These are phyloP conservation scores for Mesitornis unicolor DNA, from an alignment of 2,113 vertebrate genomes.

Conservation along the genomic window DNA sequence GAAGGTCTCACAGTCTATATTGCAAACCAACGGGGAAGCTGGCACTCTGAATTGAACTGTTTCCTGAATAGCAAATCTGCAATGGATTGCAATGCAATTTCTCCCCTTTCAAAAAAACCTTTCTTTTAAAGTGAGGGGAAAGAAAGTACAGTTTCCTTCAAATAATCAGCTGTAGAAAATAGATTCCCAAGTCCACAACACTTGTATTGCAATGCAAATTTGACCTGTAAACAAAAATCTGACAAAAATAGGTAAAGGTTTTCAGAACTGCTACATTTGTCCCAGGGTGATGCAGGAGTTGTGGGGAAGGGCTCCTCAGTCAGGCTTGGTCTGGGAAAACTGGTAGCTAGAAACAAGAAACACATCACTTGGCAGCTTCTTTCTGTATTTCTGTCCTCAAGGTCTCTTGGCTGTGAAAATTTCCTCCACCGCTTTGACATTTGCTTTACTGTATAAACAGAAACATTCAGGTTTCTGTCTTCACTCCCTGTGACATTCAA, in stretches of 20 bases:
- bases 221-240: neutral
- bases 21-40: neutral
- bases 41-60: neutral
- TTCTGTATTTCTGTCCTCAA: neutral
- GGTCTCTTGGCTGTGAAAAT: neutral
- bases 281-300: neutral
- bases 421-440: neutral
- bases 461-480: neutral
- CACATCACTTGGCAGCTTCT: neutral
- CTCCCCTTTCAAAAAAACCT: neutral
- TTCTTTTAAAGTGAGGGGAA: neutral
- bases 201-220: fast-evolving
- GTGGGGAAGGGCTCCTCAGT: neutral
- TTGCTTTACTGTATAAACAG: neutral
- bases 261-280: neutral
- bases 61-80: neutral
- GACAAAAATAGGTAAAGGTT: neutral
- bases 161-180: neutral
- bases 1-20: neutral
- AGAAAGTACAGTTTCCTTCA: neutral
- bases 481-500: neutral
- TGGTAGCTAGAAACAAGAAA: neutral
- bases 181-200: neutral
- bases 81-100: neutral
- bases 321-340: neutral